Evolutionary conservation across 2,113 vertebrate species (phyloP).

Genomic region (Dinomys branickii): DNA sequence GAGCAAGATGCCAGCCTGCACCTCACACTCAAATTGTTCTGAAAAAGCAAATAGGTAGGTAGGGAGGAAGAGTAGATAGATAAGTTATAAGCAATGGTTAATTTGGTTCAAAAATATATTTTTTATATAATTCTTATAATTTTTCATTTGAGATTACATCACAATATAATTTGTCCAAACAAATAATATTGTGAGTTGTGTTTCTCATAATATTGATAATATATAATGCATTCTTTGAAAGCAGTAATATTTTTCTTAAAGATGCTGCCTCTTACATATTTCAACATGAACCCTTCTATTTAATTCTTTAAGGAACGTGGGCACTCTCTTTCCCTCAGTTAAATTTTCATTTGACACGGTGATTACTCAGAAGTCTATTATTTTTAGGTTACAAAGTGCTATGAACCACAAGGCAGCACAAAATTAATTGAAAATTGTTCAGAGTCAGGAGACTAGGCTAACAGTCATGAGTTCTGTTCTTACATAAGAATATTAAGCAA

Average conservation of each 20-base stretch:
- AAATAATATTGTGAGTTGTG: background rate
- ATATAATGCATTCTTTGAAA: background rate
- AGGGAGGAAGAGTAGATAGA: background rate
- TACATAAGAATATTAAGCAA: background rate
- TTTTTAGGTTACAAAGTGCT: constrained; percentile 4
- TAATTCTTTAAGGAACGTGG: constrained; percentile 1
- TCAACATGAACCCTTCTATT: background rate
- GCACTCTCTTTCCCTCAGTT: background rate
- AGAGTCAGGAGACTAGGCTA: background rate
- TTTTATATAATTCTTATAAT: background rate
- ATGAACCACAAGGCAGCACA: background rate
- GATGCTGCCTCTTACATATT: background rate
- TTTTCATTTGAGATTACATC: background rate
- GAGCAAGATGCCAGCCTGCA: background rate
- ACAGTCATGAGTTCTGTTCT: background rate
- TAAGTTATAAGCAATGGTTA: background rate
- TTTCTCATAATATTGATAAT: background rate
- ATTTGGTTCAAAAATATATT: background rate
- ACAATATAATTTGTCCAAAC: background rate
- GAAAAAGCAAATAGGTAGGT: background rate
- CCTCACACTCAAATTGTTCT: background rate
- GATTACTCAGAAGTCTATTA: background rate
- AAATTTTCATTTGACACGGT: background rate
- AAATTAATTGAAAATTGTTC: constrained; percentile 43
- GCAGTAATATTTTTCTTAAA: background rate